Evolutionary conservation across 2,113 vertebrate genomes (phyloP), one percentile per base, ranked within the genome.

Genomic region (Pogona vitticeps): DNA sequence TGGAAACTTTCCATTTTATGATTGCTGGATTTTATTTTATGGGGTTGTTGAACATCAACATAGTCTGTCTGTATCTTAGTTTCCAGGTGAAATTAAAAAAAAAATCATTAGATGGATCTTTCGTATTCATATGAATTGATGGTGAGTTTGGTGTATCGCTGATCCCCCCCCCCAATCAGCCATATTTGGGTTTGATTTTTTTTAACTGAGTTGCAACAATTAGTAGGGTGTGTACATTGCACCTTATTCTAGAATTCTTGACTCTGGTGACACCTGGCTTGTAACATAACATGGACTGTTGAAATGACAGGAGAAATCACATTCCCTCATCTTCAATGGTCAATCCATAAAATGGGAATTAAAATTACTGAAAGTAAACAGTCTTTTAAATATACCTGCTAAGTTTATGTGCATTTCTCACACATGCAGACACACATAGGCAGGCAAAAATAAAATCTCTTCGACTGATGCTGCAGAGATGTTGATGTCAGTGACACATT

Each of bases 401-500:
- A 38, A 38, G 26, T 33, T 14, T 33, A 13, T 52, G 5, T 52
- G 46, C 10, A 10, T 52, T 52, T 52, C 46, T 52, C 46, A 6
- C 46, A 6, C 46, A 52, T 52, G 46, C 46, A 52, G 5, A 52
- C 46, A 52, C 46, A 52, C 46, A 52, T 6, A 52, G 5, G 46
- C 46, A 71, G 5, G 31, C 12, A 71, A 31, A 71, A 71, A 71
- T 33, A 71, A 71, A 14, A 33, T 65, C 20, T 6, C 21, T 84
- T 58, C 38, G 1, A 18, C 1, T 0, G 2, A 33, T n/a, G 52
- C 67, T 83, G 56, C 73, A n/a, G 73, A 90, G 85, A 68, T 91
- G 91, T 33, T 93, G 36, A 21, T 73, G 84, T 88, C 91, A 86
- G 42, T 93, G 79, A 84, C 42, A 46, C 84, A 89, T 88, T 76